These are phyloP conservation scores for Biston stratarius DNA, from an alignment of 2,888 invertebrate species.

Conservation along the genomic window DNA sequence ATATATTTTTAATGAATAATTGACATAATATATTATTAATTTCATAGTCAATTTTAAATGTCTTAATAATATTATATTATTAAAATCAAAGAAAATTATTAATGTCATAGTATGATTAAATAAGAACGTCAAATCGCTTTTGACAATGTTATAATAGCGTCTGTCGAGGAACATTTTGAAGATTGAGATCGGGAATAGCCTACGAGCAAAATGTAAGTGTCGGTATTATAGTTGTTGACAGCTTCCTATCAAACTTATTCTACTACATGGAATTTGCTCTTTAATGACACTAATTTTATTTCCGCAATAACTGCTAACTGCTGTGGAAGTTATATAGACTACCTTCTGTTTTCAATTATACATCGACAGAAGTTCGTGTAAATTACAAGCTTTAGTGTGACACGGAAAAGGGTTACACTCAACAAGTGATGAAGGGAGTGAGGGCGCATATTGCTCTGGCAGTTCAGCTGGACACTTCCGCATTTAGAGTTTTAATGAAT, in stretches of 20 bases:
- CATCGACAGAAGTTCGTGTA: constrained; percentile 22
- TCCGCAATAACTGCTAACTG: constrained; percentile 16
- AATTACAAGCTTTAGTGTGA: constrained; percentile 29
- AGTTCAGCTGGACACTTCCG: not conserved
- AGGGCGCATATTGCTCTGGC: constrained; percentile 1
- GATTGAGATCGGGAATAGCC: no score
- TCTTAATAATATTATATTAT: no score
- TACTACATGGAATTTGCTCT: not conserved
- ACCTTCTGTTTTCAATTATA: constrained; percentile 32
- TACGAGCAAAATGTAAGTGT: no score
- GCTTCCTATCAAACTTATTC: not conserved
- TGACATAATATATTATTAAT: no score
- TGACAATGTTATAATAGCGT: no score
- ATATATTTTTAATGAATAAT: no score
- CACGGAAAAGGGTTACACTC: constrained; percentile 25
- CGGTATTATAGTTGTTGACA: no score
- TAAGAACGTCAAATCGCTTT: no score
- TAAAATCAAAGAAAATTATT: no score
- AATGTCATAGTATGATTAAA: no score
- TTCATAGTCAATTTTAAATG: no score
- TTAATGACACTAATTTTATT: not conserved
- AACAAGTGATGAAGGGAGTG: constrained; percentile 28
- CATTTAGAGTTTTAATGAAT: not conserved
- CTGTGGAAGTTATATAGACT: constrained; percentile 14
- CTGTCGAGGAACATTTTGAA: no score